phyloP scores from a whole-genome alignment of 2,797 vertebrate genomes.

The Sus cebifrons region DNA sequence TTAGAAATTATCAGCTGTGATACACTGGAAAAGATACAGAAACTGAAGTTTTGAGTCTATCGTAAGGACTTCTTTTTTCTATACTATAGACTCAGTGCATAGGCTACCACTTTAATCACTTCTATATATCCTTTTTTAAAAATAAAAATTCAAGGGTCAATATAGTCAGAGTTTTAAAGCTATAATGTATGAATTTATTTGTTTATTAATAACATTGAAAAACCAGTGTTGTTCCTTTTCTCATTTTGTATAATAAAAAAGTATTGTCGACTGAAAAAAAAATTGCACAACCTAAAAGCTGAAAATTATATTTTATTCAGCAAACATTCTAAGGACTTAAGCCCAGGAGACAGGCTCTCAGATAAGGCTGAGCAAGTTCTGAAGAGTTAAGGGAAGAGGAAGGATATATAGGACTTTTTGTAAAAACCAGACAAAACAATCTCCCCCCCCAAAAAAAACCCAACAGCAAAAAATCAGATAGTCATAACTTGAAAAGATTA shows the following conservation, averaged over 20 bases:
- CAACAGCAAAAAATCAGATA: too few relatives aligned
- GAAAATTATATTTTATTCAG: background rate
- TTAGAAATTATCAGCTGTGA: background rate
- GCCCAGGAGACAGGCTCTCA: background rate
- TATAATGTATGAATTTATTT: background rate
- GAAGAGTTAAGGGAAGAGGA: background rate
- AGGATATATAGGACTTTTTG: background rate
- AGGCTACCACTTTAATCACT: background rate
- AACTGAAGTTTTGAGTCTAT: background rate
- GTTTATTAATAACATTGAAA: background rate
- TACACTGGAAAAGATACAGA: background rate
- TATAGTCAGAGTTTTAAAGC: background rate
- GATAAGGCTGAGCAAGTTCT: background rate
- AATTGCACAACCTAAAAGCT: background rate
- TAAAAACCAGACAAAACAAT: background rate
- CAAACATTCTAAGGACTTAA: background rate
- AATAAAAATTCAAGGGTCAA: background rate
- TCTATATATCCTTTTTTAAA: background rate
- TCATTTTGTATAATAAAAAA: slow-evolving; percentile 10
- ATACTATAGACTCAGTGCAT: background rate
- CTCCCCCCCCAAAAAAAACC: too few relatives aligned
- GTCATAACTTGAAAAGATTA: background rate
- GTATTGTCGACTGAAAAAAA: background rate
- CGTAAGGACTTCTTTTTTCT: background rate
- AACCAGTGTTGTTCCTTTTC: background rate